Conservation (phyloP, 2,888 invertebrate genomes). For the Thelaira solivaga region DNA sequence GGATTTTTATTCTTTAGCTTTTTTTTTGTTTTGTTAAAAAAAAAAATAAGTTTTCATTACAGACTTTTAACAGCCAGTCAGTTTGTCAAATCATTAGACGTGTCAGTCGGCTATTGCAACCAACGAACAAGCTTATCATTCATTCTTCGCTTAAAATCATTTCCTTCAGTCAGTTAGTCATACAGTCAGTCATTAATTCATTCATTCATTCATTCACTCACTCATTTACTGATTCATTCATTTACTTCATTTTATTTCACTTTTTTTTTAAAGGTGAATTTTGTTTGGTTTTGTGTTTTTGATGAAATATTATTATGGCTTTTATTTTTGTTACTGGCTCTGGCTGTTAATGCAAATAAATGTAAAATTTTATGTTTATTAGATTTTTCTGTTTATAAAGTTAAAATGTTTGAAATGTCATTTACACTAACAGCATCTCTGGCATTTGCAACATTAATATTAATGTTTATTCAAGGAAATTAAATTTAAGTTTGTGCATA, state of each 20-base stretch:
- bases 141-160: slow-evolving; percentile 10
- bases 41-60: slow-evolving; percentile 17
- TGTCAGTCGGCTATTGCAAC: slow-evolving; percentile 40
- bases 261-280: slow-evolving; percentile 37
- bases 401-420: slow-evolving; percentile 49
- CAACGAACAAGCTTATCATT: neutral
- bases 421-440: slow-evolving; percentile 37
- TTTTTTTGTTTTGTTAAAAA: neutral
- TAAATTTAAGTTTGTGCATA: slow-evolving; percentile 54
- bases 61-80: slow-evolving; percentile 1
- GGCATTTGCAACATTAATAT: slow-evolving; percentile 50
- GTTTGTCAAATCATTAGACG: slow-evolving; percentile 7
- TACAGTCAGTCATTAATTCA: slow-evolving; percentile 39
- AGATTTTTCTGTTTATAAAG: slow-evolving; percentile 58
- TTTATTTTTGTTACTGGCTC: slow-evolving; percentile 4
- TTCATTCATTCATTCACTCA: slow-evolving; percentile 28
- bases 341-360: slow-evolving; percentile 62
- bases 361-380: slow-evolving; percentile 65
- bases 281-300: slow-evolving; percentile 18
- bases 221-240: slow-evolving; percentile 29
- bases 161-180: neutral
- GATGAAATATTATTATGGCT: slow-evolving; percentile 52
- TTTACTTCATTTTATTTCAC: too few species aligned
- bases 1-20: slow-evolving; percentile 3
- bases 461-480: slow-evolving; percentile 61